Evolutionary conservation across 2,888 invertebrate species (phyloP).

Genomic region (Mimas tiliae): DNA sequence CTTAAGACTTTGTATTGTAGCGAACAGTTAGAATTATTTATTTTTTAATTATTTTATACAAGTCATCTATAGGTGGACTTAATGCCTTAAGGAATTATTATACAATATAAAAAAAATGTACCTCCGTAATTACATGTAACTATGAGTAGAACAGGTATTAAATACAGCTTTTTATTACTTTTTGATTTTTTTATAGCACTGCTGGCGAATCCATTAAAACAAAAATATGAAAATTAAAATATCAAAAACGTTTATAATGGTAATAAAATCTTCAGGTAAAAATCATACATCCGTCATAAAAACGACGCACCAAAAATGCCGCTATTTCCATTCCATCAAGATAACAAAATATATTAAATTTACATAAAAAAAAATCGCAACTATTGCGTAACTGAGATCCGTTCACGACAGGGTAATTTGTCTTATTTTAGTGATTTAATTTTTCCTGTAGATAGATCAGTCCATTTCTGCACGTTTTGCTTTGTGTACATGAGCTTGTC

Average conservation of each 20-base stretch:
- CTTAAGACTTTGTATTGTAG: too few relatives aligned
- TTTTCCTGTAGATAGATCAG: too few relatives aligned
- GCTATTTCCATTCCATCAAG: background rate
- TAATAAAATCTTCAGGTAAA: background rate
- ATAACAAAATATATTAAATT: background rate
- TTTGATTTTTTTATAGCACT: background rate
- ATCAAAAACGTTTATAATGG: background rate
- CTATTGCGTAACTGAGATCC: constrained; percentile 15
- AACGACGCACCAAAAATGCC: background rate
- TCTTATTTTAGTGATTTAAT: too few relatives aligned
- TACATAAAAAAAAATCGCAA: background rate
- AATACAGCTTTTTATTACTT: background rate
- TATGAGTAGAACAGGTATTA: too few relatives aligned
- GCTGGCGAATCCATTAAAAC: background rate
- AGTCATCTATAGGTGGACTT: too few relatives aligned
- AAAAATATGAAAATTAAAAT: background rate
- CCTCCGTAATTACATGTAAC: too few relatives aligned
- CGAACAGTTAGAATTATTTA: too few relatives aligned
- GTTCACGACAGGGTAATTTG: background rate
- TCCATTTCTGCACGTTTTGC: too few relatives aligned
- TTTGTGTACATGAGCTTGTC: background rate
- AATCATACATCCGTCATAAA: background rate
- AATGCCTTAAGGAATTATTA: too few relatives aligned
- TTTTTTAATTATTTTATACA: too few relatives aligned
- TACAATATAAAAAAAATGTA: too few relatives aligned